Base-by-base conservation (phyloP, 2,797 vertebrate species). In the Sternotherus odoratus region DNA sequence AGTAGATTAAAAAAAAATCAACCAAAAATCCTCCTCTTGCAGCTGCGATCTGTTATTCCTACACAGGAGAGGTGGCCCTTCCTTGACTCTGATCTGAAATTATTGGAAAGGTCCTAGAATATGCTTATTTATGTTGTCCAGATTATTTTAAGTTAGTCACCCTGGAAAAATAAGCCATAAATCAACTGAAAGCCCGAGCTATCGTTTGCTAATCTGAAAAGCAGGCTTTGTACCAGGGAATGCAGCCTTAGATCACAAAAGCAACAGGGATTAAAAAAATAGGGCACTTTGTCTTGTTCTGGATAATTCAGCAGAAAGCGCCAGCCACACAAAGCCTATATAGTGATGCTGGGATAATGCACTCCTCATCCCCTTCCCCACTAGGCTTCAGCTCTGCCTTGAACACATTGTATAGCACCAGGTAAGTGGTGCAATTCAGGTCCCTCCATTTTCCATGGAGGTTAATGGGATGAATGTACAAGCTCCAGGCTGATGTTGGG, bases 151-250 rank as follows among this genome's bases (percentile, higher is more conserved):
- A 80, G 75, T 90, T 92, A 92, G 85, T 66, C 77, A 82, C 86
- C 69, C 79, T 79, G 82, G 46, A 78, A 95, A 95, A 95, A 95
- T 86, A 97, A 96, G 77, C 54, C 83, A 90, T 96, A 95, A 96
- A 97, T 95, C 95, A 95, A 83, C 17, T n/a, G 87, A 77, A 92
- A 94, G 81, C 74, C 91, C 87, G 82, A 85, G 77, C 51, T 90
- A 82, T 63, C 79, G 48, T 36, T 79, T 78, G 79, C 83, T 93
- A 93, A 86, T 85, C 94, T 85, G 91, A 88, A 94, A 94, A 95
- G 79, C 90, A 95, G 87, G 28, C 88, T 54, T 74, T 83, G 86
- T 86, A 83, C 85, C 23, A 56, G 93, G 33, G 93, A 96, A 95
- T 53, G 51, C 15, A 66, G 49, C 91, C 3, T 2, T 84, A 79